phyloP scores from a whole-genome alignment of 23 tunicate genomes.

The Oikopleura vanhoeffeni region DNA sequence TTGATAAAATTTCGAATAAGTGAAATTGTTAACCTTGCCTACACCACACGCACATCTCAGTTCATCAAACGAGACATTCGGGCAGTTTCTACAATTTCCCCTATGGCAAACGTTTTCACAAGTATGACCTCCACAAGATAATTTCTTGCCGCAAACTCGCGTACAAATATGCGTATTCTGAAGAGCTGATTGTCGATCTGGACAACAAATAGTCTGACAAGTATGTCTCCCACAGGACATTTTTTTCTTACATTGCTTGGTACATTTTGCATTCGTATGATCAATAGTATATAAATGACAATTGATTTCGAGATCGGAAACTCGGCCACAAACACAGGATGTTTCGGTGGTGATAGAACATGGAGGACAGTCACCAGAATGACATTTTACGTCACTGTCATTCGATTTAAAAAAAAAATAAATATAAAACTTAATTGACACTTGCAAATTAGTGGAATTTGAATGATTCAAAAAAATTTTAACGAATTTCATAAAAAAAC shows the following conservation, averaged over 20 bases:
- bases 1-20: no score
- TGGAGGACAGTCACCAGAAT: not conserved
- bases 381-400: no score
- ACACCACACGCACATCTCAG: conserved; percentile 57
- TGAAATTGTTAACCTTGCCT: no score
- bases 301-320: not conserved
- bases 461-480: no score
- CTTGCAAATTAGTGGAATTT: no score
- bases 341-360: not conserved
- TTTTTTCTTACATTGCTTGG: conserved; percentile 59
- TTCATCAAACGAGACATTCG: conserved; percentile 71
- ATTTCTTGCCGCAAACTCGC: conserved; percentile 47
- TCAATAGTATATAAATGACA: conserved; percentile 17
- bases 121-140: conserved; percentile 42
- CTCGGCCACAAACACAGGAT: not conserved
- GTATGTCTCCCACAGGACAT: conserved; percentile 64
- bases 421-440: no score
- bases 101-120: conserved; percentile 65
- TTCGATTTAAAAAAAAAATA: no score
- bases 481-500: no score
- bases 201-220: conserved; percentile 49
- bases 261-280: conserved; percentile 23
- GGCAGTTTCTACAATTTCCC: conserved; percentile 60
- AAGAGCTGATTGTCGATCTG: not conserved
- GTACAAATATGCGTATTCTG: conserved; percentile 28